Percentiles rank a stretch among this genome's conserved stretches.
These are phyloP conservation scores for Acrossocheilus wenchowensis DNA, from an alignment of 2,797 vertebrate genomes.

Conservation along the genomic window DNA sequence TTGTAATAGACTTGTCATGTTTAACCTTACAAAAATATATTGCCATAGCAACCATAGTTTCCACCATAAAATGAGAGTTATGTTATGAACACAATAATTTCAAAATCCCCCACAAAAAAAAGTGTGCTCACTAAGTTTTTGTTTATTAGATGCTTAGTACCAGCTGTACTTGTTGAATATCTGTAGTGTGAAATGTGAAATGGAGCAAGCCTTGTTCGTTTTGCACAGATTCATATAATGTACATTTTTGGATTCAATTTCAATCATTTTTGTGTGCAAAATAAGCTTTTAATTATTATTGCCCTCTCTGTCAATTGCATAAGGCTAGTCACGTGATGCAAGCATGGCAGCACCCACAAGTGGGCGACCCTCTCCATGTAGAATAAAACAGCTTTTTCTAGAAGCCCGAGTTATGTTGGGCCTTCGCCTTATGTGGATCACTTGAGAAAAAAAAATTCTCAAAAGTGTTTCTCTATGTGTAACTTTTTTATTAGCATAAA, in stretches of 20 bases:
- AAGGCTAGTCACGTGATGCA: neutral
- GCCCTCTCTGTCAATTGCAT: neutral
- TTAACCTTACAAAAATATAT: constrained; percentile 2
- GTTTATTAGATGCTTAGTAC: neutral
- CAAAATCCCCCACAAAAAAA: neutral
- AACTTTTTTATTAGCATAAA: neutral
- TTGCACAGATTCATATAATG: neutral
- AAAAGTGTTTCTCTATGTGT: neutral
- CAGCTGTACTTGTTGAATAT: neutral
- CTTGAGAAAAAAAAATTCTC: too few relatives aligned
- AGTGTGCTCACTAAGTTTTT: neutral
- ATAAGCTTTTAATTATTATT: neutral
- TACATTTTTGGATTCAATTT: neutral
- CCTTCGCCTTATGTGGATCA: neutral
- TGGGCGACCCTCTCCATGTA: neutral
- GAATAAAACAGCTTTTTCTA: constrained; percentile 25
- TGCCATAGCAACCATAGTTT: neutral
- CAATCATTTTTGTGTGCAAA: neutral
- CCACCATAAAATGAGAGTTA: neutral
- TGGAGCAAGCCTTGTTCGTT: neutral
- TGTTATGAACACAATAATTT: neutral
- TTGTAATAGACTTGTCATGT: neutral
- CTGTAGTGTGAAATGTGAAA: neutral
- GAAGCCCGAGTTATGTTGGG: neutral
- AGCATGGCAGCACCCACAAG: constrained; percentile 27